These are phyloP conservation scores for Emmelina monodactyla DNA, from an alignment of 2,888 invertebrate species.

Conservation along the genomic window DNA sequence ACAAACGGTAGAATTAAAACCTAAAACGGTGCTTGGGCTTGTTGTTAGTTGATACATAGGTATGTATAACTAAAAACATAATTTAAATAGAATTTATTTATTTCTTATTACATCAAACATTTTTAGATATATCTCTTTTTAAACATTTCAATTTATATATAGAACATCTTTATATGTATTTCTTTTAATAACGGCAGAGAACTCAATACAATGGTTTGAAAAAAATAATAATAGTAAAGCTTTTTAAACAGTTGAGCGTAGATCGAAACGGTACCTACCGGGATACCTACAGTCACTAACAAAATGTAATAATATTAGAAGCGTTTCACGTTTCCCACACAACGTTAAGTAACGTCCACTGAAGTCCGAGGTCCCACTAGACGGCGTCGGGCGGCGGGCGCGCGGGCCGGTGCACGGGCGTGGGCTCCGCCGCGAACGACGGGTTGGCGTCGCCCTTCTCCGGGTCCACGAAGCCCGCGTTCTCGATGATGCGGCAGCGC, in stretches of 20 bases:
- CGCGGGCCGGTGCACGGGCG: constrained; percentile 43
- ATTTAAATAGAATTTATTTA: background rate
- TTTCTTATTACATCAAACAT: constrained; percentile 49
- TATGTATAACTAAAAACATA: background rate
- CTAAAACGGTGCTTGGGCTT: no score
- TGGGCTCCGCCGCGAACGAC: constrained; percentile 55
- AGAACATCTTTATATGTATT: constrained; percentile 35
- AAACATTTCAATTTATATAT: constrained; percentile 36
- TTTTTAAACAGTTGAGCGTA: constrained; percentile 59
- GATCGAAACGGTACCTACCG: constrained; percentile 51
- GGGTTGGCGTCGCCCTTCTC: constrained; percentile 51
- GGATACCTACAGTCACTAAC: constrained; percentile 54
- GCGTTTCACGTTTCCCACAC: constrained; percentile 62
- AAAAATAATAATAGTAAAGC: constrained; percentile 63
- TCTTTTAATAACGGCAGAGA: constrained; percentile 44
- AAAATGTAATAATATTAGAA: constrained; percentile 52
- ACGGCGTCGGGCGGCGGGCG: constrained; percentile 31
- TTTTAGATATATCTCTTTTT: constrained; percentile 39
- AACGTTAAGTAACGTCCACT: constrained; percentile 35
- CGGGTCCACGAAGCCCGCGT: constrained; percentile 51
- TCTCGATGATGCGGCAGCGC: constrained; percentile 58
- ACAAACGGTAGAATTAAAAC: no score
- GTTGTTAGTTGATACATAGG: no score
- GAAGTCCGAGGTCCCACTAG: constrained; percentile 32
- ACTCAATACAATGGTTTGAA: constrained; percentile 55